Conservation (phyloP, 2,797 vertebrate genomes). For the Oophaga sylvatica region DNA sequence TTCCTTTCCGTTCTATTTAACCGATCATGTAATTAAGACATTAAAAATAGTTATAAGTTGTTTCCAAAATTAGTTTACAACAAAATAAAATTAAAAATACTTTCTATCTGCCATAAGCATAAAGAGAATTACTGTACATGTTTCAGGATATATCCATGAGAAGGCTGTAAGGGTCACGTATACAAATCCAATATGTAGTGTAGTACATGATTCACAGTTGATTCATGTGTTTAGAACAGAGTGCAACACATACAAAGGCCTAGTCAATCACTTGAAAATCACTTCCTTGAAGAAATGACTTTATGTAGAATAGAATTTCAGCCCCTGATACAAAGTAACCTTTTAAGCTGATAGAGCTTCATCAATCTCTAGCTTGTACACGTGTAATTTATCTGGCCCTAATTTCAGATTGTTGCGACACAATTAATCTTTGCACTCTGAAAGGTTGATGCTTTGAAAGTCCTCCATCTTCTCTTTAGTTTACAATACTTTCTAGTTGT, state of each 20-base stretch:
- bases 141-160: not conserved
- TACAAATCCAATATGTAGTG: not conserved
- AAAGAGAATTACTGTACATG: not conserved
- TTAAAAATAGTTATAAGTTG: not conserved
- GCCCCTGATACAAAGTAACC: constrained; percentile 51
- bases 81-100: not conserved
- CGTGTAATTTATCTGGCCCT: constrained; percentile 52
- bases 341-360: constrained; percentile 53
- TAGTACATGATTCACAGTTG: not conserved
- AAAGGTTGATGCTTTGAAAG: constrained; percentile 53
- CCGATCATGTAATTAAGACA: not conserved
- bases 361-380: constrained; percentile 55
- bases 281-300: constrained; percentile 40
- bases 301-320: constrained; percentile 41
- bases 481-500: constrained; percentile 16
- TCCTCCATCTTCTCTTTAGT: constrained; percentile 40
- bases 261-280: constrained; percentile 38
- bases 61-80: not conserved
- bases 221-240: constrained; percentile 12
- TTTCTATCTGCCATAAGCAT: not conserved
- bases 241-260: not conserved
- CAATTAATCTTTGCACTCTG: constrained; percentile 57
- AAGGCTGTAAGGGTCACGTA: not conserved
- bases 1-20: not conserved
- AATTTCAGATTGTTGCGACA: constrained; percentile 37